Conservation (phyloP, 1,140 invertebrate species). For the Nasonia longicornis region DNA sequence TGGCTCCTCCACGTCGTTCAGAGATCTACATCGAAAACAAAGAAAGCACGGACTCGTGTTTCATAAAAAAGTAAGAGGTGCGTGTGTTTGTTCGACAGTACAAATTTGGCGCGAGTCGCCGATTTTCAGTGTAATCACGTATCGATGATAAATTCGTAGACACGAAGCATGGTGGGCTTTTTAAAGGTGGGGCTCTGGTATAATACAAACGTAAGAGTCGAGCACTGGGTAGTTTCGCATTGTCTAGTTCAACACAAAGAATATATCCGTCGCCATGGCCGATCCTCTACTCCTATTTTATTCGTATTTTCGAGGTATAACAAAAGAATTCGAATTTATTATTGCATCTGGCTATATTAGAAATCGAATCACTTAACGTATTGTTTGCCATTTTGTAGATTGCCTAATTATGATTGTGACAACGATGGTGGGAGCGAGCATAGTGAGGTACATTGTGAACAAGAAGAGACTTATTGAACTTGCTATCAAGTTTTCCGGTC, state of each 20-base stretch:
- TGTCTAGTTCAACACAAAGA: not conserved
- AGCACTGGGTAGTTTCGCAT: not conserved
- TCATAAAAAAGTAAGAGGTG: no score
- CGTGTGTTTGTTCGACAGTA: not conserved
- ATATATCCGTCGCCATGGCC: not conserved
- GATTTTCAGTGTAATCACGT: conserved; percentile 17
- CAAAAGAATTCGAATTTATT: not conserved
- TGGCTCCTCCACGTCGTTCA: no score
- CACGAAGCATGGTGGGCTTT: no score
- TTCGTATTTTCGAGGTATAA: not conserved
- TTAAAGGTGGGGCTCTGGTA: not conserved
- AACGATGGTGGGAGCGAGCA: not conserved
- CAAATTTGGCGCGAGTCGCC: conserved; percentile 3
- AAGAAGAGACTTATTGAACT: conserved; percentile 21
- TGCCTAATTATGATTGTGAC: not conserved
- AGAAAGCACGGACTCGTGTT: no score
- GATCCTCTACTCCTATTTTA: not conserved
- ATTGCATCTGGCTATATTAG: not conserved
- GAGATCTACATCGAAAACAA: no score
- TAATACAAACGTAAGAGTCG: not conserved
- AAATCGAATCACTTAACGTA: not conserved
- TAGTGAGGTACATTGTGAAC: not conserved
- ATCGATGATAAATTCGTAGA: not conserved
- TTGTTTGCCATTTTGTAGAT: not conserved
- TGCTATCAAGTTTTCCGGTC: conserved; percentile 58